Evolutionary conservation across 2,797 vertebrate species (phyloP), one percentile per base, ranked within the genome.

Genomic region (Arctocebus calabarensis): DNA sequence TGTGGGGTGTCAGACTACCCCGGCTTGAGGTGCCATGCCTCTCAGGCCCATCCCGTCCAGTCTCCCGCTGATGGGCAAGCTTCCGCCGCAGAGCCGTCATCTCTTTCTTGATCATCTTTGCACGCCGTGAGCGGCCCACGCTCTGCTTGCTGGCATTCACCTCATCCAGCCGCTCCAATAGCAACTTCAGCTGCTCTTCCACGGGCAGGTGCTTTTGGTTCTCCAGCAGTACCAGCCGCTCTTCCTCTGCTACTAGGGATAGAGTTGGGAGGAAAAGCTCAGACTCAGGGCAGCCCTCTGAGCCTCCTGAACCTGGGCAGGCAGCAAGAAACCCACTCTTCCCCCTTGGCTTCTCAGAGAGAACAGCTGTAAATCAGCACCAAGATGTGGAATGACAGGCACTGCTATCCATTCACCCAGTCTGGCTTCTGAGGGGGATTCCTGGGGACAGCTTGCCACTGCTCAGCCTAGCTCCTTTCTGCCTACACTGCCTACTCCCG

Each of bases 41-140:
- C 45, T 98, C 98, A 64, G 98, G 98, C 91, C 99, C 98, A 0
- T 99, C 98, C 1, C 98, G 98, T 82, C 99, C 98, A 32, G 99
- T 98, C 73, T 99, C 99, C 70, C 99, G 98, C 9, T 99, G 99
- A 97, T 99, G 99, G 0, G 99, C 99, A 0, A 99, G 99, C 96
- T 99, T 99, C 96, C 99, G 98, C 97, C 99, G 99, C 91, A 99
- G 98, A 0, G 99, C 99, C 0, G 99, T 99, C 98, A 99, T 99
- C 98, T 99, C 99, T 96, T 99, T 99, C 94, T 99, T 99, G 98
- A 99, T 99, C 97, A 99, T 99, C 98, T 99, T 99, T 97, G 99
- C 99, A 25, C 99, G 98, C 8, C 99, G 99, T 0, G 99, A 99
- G 87, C 99, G 99, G 32, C 99, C 99, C 12, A 99, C 99, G 96